phyloP scores from a whole-genome alignment of 2,797 vertebrate species.

The Sciurus vulgaris region DNA sequence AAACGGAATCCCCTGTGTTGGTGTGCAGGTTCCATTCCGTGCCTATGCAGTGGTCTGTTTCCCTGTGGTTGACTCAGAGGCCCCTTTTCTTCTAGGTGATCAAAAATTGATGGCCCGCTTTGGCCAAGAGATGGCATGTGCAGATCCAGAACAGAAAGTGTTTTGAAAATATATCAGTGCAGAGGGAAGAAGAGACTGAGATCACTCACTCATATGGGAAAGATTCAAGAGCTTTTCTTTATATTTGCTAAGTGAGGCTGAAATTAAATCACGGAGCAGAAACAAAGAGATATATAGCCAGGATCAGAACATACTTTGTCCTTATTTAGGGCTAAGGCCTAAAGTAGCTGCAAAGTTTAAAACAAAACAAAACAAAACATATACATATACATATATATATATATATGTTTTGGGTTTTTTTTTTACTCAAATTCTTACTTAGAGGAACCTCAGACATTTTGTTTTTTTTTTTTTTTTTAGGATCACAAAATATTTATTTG shows the following conservation, averaged over 20 bases:
- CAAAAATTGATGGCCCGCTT: background rate
- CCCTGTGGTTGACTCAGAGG: background rate
- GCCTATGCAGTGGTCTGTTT: background rate
- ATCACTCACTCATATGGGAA: background rate
- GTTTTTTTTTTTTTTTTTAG: no score
- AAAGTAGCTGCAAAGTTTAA: background rate
- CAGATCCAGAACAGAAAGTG: background rate
- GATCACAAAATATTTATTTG: background rate
- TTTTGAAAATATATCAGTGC: background rate
- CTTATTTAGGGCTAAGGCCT: background rate
- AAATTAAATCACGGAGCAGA: background rate
- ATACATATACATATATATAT: no score
- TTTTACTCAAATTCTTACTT: background rate
- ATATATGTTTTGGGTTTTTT: background rate
- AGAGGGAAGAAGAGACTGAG: background rate
- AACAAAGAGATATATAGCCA: background rate
- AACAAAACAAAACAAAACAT: background rate
- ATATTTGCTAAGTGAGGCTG: background rate
- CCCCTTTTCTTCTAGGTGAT: background rate
- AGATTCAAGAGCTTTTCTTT: slow-evolving; percentile 2
- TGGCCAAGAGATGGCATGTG: background rate
- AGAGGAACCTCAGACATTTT: background rate
- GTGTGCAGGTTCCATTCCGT: background rate
- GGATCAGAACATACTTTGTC: background rate
- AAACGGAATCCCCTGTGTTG: background rate